These are phyloP conservation scores for Gadus chalcogrammus DNA, from an alignment of 2,113 vertebrate genomes.

Conservation along the genomic window DNA sequence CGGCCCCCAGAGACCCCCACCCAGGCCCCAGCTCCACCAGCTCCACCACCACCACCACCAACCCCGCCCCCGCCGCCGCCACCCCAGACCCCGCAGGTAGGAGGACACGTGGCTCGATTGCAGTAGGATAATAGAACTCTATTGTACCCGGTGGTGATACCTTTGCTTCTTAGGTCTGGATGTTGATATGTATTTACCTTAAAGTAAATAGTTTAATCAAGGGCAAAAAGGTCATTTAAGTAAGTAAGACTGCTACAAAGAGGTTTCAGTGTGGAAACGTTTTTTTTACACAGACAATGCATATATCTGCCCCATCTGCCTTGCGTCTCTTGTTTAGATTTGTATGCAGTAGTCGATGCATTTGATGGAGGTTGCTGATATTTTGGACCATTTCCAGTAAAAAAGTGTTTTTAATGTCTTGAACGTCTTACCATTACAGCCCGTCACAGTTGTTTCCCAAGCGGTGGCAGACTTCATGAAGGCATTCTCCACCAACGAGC, in stretches of 20 bases:
- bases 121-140: neutral
- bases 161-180: neutral
- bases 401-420: too few species aligned
- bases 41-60: slow-evolving; percentile 50
- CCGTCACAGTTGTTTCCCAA: slow-evolving; percentile 52
- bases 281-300: too few species aligned
- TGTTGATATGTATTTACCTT: neutral
- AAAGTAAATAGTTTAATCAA: neutral
- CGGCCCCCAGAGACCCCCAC: slow-evolving; percentile 78
- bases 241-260: too few species aligned
- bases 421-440: neutral
- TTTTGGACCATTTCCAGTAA: too few species aligned
- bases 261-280: too few species aligned
- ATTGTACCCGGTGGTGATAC: neutral
- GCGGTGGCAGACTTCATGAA: slow-evolving; percentile 81
- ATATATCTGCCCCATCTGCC: too few species aligned
- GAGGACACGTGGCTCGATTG: neutral
- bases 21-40: slow-evolving; percentile 45
- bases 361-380: too few species aligned
- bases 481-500: slow-evolving; percentile 62
- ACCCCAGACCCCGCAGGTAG: slow-evolving; percentile 44
- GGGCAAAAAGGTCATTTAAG: too few species aligned
- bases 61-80: slow-evolving; percentile 61
- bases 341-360: too few species aligned
- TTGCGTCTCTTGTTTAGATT: too few species aligned